Evolutionary conservation across 2,888 invertebrate genomes (phyloP).

Genomic region (Hydropsyche betteni): DNA sequence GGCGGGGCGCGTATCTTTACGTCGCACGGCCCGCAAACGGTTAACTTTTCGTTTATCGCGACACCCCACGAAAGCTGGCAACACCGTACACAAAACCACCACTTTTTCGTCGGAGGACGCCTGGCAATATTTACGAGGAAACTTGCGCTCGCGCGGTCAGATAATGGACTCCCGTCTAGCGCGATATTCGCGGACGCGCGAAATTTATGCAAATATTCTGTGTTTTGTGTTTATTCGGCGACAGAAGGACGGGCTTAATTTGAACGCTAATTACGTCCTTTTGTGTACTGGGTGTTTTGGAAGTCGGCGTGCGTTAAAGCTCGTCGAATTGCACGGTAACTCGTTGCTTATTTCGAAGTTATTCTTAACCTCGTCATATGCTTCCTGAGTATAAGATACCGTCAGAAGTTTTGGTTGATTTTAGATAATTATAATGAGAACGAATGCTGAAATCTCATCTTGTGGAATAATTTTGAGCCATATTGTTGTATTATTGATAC

Average conservation of each 20-base stretch:
- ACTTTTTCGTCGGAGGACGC: too few species aligned
- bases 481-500: too few species aligned
- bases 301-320: background rate
- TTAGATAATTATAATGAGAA: too few species aligned
- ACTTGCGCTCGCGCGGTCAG: constrained; percentile 10
- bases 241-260: background rate
- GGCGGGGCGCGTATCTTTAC: too few species aligned
- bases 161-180: constrained; percentile 14
- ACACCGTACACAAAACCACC: too few species aligned
- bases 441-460: too few species aligned
- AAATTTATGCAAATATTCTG: constrained; percentile 26
- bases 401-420: too few species aligned
- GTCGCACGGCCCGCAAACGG: background rate
- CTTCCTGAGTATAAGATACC: too few species aligned
- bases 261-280: background rate
- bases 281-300: background rate
- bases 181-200: background rate
- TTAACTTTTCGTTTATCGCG: constrained; percentile 22
- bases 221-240: constrained; percentile 1
- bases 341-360: constrained; percentile 5
- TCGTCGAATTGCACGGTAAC: constrained; percentile 5
- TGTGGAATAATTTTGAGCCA: too few species aligned
- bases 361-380: too few species aligned
- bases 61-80: too few species aligned
- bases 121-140: constrained; percentile 12